These are phyloP conservation scores for Pleuronectes platessa DNA, from an alignment of 2,113 vertebrate genomes.

Conservation along the genomic window DNA sequence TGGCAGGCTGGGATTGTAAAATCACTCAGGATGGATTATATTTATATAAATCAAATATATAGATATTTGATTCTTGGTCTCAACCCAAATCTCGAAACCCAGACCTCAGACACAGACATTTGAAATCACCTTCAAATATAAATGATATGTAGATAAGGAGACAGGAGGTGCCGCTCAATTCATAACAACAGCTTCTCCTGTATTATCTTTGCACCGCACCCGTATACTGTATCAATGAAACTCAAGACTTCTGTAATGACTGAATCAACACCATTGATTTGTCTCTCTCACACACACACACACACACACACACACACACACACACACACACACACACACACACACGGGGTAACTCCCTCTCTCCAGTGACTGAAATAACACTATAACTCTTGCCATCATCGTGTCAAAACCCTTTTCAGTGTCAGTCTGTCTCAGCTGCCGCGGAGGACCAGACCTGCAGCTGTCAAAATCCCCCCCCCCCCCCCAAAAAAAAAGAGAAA, in stretches of 20 bases:
- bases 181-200: not conserved
- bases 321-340: not conserved
- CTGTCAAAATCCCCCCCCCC: slow-evolving; percentile 67
- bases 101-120: not conserved
- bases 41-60: no score
- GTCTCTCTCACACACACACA: slow-evolving; percentile 18
- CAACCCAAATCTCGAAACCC: not conserved
- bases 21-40: no score
- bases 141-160: slow-evolving; percentile 4
- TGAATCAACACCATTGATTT: slow-evolving; percentile 55
- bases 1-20: no score
- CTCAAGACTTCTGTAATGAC: slow-evolving; percentile 38
- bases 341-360: slow-evolving; percentile 43
- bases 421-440: slow-evolving; percentile 56
- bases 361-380: slow-evolving; percentile 76
- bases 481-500: slow-evolving; percentile 30
- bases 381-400: slow-evolving; percentile 70
- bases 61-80: no score
- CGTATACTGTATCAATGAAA: slow-evolving; percentile 29
- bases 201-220: slow-evolving; percentile 46
- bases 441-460: slow-evolving; percentile 65
- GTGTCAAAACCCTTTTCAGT: slow-evolving; percentile 68
- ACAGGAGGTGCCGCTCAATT: slow-evolving; percentile 17
- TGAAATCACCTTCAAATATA: not conserved
- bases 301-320: slow-evolving; percentile 10